Evolutionary conservation across 1,140 invertebrate genomes (phyloP), one percentile per base, ranked within the genome.

Genomic region (Carcinoscorpius rotundicauda): DNA sequence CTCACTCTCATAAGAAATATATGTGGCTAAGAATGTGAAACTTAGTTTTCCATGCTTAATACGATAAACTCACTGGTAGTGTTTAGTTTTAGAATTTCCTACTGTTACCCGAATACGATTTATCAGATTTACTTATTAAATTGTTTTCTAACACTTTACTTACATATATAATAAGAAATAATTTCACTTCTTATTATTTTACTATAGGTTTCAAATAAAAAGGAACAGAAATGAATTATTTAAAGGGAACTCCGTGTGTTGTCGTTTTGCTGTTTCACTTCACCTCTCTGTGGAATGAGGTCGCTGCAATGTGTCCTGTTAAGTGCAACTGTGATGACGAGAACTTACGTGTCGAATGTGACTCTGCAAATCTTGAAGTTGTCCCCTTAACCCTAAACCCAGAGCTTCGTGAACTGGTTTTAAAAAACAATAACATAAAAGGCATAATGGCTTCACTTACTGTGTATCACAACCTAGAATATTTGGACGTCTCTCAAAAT

Each of bases 301-400:
- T 58, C 0, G 5, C 49, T 29, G 61, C 60, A 5, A 52, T 73
- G 9, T 73, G 91, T 76, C 90, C 90, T n/a, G 81, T 83, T 48
- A 82, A 84, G 68, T 93, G 91, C 74, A 80, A 80, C 58, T 93
- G 91, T 79, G 88, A 94, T 76, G 91, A 95, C 72, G 88, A 91
- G 61, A 90, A 85, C 1, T 82, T 92, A 61, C 85, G 89, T n/a
- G 91, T 93, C 2, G 84, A 85, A 61, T 94, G 92, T 75, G 83
- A 89, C 68, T 85, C 85, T 72, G 89, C 87, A 69, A 88, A 87
- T 66, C 79, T 94, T 56, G 89, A 92, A 76, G 87, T 92, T n/a
- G 84, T 94, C 57, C 92, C 91, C 53, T 93, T 94, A 69, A 88
- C 91, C 1, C 80, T 95, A 57, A 95, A 94, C 77, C 92, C 92